Percentiles rank a stretch among this genome's conserved stretches.
These are phyloP conservation scores for Sorex fumeus DNA, from an alignment of 2,113 vertebrate genomes.

Conservation along the genomic window DNA sequence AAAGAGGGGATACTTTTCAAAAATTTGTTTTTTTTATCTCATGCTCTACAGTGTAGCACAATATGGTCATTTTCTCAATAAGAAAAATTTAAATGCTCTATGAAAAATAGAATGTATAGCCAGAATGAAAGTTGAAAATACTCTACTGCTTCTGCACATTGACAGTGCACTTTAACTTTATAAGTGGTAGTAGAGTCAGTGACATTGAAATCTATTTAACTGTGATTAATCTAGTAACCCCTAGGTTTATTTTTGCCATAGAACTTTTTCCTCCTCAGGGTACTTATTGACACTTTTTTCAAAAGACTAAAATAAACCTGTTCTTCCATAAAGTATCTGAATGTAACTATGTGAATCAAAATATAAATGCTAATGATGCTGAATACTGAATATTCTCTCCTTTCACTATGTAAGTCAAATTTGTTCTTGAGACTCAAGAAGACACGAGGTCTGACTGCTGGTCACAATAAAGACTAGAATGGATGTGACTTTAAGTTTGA, in stretches of 20 bases:
- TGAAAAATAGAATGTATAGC: not conserved
- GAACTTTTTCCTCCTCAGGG: not conserved
- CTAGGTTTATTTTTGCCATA: slow-evolving; percentile 39
- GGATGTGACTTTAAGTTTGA: slow-evolving; percentile 14
- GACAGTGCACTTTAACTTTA: not conserved
- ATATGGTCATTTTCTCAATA: slow-evolving; percentile 15
- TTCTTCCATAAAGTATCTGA: not conserved
- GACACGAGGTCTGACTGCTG: not conserved
- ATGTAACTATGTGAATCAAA: not conserved
- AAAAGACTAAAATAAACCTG: not conserved
- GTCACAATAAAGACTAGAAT: slow-evolving; percentile 37
- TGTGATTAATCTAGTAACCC: slow-evolving; percentile 13
- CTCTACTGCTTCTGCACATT: not conserved
- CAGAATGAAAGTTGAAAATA: slow-evolving; percentile 43
- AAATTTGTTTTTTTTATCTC: slow-evolving; percentile 22
- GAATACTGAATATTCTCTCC: not conserved
- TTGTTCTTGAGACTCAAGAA: slow-evolving; percentile 10
- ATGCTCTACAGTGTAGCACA: not conserved
- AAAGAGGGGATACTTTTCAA: not conserved
- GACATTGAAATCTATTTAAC: slow-evolving; percentile 45
- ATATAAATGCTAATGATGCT: not conserved
- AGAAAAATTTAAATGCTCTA: not conserved
- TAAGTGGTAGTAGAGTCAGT: slow-evolving; percentile 26
- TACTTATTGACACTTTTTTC: slow-evolving; percentile 2
- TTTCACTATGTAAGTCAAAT: not conserved